Base-by-base conservation (phyloP, 2,888 invertebrate species). In the Hypsopygia costalis region DNA sequence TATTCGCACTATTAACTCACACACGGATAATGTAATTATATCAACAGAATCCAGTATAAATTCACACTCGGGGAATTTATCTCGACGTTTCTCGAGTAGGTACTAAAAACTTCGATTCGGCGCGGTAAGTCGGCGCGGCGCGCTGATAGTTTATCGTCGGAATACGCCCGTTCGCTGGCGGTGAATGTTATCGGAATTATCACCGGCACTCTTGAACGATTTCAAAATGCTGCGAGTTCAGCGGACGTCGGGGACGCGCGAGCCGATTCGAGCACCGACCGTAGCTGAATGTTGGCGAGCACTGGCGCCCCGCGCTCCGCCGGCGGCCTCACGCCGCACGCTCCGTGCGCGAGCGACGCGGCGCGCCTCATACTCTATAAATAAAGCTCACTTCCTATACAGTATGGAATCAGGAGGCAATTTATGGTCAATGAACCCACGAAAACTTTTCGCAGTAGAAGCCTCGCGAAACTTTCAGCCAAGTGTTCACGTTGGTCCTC, bases 371-470 rank as follows among this genome's bases (percentile, higher is more conserved):
- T 58, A 59, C 72, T 74, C 81, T 85, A 86, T 81, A 78, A 87
- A 87, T 87, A 86, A 79, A 76, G 69, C 69, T 68, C 62, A 78
- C 77, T 85, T 85, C 87, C 83, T 81, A 82, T 76, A 74, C 68
- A 61, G 54, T 66, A 76, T 69, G 68, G 69, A 75, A 78, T 78
- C 78, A 71, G 63, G 74, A 80, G 72, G 75, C 75, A 77, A 81
- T 79, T 80, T 83, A 85, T 86, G 87, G 79, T 69, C 83, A 64
- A 73, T 86, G 86, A 87, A 83, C 87, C 71, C 81, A 68, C 67
- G 69, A 75, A 74, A 81, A 70, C 67, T 74, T 76, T 80, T 76
- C 63, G 69, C 68, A 52, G 55, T 45, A 55, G 56, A 64, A 71
- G 55, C 49, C 51, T 44, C 31, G 39, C 46, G 58, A 50, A 43